Base-by-base conservation (phyloP, 2,888 invertebrate genomes). In the Byasa hedistus region DNA sequence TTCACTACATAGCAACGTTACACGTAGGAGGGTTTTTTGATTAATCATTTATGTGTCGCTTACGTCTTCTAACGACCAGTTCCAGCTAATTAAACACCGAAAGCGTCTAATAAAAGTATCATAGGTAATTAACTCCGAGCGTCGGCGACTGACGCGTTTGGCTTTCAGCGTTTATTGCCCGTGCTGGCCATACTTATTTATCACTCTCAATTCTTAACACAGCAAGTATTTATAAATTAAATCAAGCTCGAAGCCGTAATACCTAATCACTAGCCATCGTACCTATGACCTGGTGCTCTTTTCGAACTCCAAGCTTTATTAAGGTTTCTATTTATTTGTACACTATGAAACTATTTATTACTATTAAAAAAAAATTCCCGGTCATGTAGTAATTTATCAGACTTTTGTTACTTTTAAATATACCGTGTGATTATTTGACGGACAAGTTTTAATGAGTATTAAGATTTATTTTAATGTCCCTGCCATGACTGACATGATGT, bases 91-190 rank as follows among this genome's bases (percentile, higher is more conserved):
- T 71, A 72, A 70, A 69, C 68, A 68, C 65, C 69, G 69, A 68
- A 70, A 67, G 68, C 64, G 69, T 73, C 70, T 70, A 76, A 79
- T 78, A 76, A 78, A 79, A 72, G 70, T 73, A 74, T 75, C 71
- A 71, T 73, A 72, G 65, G 73, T 73, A 77, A 78, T 79, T 80
- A 82, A 82, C 76, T 77, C 21, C n/a, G 66, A 44, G 58, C 54
- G 54, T 32, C 51, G 56, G 60, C 56, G 56, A 32, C 58, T 54
- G 59, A 54, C 59, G 55, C 57, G 56, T n/a, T 60, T 52, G 57
- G 36, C 51, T 61, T 61, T 61, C 57, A 57, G 27, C 52, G 61
- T 57, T 66, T 61, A 61, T 66, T 61, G 57, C 51, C 39, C 52
- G 52, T 57, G 57, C 55, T 17, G 8, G 60, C 39, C 19, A 48